These are phyloP conservation scores for Drosophila lowei DNA, from an alignment of 1,140 invertebrate species.

Conservation along the genomic window DNA sequence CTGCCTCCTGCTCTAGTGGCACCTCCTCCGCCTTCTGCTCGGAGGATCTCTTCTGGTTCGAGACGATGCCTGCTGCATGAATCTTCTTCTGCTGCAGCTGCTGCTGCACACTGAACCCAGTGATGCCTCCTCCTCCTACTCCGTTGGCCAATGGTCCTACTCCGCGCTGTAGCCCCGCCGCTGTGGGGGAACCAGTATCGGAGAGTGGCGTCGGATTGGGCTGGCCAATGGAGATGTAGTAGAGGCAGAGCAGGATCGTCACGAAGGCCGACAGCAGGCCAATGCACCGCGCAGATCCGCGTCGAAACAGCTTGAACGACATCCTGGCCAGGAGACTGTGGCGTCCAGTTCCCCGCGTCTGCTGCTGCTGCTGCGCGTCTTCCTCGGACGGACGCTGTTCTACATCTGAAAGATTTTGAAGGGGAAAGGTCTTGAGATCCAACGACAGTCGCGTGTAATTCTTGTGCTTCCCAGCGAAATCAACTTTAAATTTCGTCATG, in stretches of 20 bases:
- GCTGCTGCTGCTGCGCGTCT: conserved; percentile 9
- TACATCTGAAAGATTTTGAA: conserved; percentile 56
- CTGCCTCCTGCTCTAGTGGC: background rate
- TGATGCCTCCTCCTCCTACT: background rate
- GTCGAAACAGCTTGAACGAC: conserved; percentile 81
- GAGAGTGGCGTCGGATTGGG: conserved; percentile 58
- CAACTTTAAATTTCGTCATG: too few relatives aligned
- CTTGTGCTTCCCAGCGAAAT: background rate
- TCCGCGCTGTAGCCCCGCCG: conserved; percentile 31
- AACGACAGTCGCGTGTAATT: too few relatives aligned
- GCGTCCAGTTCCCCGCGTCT: background rate
- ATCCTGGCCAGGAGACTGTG: conserved; percentile 39
- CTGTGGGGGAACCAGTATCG: conserved; percentile 39
- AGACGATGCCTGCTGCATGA: background rate
- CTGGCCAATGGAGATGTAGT: conserved; percentile 82
- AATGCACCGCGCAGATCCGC: conserved; percentile 80
- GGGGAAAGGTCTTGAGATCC: background rate
- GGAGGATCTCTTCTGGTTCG: conserved; percentile 18
- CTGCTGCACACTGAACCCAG: conserved; percentile 9
- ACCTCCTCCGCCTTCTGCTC: conserved; percentile 6
- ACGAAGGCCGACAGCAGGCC: conserved; percentile 79
- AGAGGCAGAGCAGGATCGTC: conserved; percentile 79
- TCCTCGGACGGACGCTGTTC: background rate
- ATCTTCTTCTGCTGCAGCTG: conserved; percentile 10
- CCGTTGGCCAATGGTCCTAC: conserved; percentile 6